Evolutionary conservation across 2,888 invertebrate species (phyloP).

Genomic region (Campoplex nolae): DNA sequence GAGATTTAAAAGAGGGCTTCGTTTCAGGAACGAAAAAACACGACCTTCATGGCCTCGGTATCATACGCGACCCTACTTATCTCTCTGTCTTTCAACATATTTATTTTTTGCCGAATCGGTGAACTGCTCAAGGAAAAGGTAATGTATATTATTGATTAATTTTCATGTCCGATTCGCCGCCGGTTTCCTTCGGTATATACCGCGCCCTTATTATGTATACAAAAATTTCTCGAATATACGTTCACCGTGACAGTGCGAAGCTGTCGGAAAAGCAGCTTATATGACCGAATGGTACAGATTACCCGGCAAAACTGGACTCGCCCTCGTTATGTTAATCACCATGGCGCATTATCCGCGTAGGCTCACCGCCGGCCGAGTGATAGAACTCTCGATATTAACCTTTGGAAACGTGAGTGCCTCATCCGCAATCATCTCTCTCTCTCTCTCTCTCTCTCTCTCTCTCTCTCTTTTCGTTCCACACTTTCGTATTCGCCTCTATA

Average conservation of each 20-base stretch:
- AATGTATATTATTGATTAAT: conserved; percentile 1
- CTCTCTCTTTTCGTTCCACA: too few species aligned
- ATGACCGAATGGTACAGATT: conserved; percentile 69
- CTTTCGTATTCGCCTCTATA: not conserved
- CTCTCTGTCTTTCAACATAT: conserved; percentile 57
- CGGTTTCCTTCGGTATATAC: not conserved
- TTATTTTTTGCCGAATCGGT: conserved; percentile 70
- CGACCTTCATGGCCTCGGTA: conserved; percentile 43
- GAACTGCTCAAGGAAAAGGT: conserved; percentile 77
- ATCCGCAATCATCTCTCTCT: too few species aligned
- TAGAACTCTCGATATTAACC: conserved; percentile 70
- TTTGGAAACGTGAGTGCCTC: conserved; percentile 74
- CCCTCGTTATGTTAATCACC: conserved; percentile 58
- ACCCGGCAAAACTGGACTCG: conserved; percentile 48
- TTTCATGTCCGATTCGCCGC: not conserved
- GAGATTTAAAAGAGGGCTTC: not conserved
- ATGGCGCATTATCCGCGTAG: conserved; percentile 57
- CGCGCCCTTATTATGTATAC: too few species aligned
- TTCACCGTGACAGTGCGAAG: conserved; percentile 69
- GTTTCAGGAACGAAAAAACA: conserved; percentile 58
- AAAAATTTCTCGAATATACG: not conserved
- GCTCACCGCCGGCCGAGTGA: conserved; percentile 66
- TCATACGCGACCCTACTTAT: conserved; percentile 48
- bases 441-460: too few species aligned
- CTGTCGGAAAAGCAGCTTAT: conserved; percentile 72